These are phyloP conservation scores for Caiman crocodilus DNA, from an alignment of 2,797 vertebrate species.

Conservation along the genomic window DNA sequence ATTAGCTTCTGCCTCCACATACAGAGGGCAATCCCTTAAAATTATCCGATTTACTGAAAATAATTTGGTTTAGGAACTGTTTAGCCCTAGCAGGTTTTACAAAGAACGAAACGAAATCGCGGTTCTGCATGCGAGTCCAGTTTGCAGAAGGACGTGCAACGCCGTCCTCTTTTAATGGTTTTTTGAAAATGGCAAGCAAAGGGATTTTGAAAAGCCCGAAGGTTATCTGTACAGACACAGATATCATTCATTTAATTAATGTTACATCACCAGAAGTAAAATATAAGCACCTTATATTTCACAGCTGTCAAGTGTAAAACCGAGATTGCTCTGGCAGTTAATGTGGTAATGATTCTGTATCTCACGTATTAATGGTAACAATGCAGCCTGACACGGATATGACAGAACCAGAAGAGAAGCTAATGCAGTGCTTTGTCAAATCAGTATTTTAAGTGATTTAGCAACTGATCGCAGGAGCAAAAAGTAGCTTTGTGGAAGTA, in stretches of 20 bases:
- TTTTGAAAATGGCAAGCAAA: not conserved
- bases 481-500: not conserved
- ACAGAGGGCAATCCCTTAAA: not conserved
- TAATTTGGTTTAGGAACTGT: not conserved
- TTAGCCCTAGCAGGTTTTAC: not conserved
- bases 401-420: constrained; percentile 51
- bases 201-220: too few relatives aligned
- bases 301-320: constrained; percentile 21
- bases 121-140: not conserved
- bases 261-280: not conserved
- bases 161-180: not conserved
- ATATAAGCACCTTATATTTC: constrained; percentile 32
- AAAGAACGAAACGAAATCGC: not conserved
- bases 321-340: constrained; percentile 58
- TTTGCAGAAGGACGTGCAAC: not conserved
- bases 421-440: constrained; percentile 9
- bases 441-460: constrained; percentile 13
- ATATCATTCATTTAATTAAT: not conserved
- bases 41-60: not conserved
- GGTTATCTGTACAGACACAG: too few relatives aligned
- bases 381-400: constrained; percentile 24
- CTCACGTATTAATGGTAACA: constrained; percentile 54
- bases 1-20: not conserved
- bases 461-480: constrained; percentile 20
- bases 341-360: constrained; percentile 33